A percentile compares a stretch with the other conserved stretches of the same genome.
Evolutionary conservation across 2,113 vertebrate species (phyloP).

Genomic region (Tragelaphus strepsiceros): DNA sequence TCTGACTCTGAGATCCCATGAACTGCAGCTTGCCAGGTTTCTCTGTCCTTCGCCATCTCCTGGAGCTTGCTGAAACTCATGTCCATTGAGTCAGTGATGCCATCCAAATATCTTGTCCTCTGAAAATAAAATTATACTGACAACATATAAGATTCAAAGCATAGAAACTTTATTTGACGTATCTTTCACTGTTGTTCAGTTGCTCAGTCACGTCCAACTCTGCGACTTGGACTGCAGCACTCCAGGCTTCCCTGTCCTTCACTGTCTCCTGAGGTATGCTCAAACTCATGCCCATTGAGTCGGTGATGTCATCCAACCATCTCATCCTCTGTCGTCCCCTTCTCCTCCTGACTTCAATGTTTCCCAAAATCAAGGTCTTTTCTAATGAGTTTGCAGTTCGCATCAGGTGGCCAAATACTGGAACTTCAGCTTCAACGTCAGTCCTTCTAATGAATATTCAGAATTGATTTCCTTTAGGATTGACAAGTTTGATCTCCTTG

Average conservation of each 20-base stretch:
- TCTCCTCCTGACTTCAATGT: not conserved
- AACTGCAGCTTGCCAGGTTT: not conserved
- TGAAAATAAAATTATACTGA: too few relatives aligned
- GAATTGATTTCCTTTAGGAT: not conserved
- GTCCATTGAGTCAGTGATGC: too few relatives aligned
- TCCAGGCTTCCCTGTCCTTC: not conserved
- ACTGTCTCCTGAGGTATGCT: not conserved
- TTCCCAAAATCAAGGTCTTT: not conserved
- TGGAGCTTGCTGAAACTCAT: too few relatives aligned
- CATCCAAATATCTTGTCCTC: too few relatives aligned
- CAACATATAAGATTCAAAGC: too few relatives aligned
- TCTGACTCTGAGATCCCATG: not conserved
- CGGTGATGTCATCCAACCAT: not conserved
- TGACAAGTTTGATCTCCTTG: not conserved
- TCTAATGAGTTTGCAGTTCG: not conserved
- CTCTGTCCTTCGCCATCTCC: too few relatives aligned
- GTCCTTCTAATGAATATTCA: not conserved
- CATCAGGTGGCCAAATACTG: not conserved
- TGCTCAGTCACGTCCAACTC: too few relatives aligned
- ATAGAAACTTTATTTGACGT: too few relatives aligned
- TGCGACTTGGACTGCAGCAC: too few relatives aligned
- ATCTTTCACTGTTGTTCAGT: too few relatives aligned
- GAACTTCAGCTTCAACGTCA: not conserved
- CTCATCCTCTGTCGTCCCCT: not conserved
- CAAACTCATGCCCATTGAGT: not conserved